phyloP scores from a whole-genome alignment of 2,797 vertebrate species.

The Myotis myotis region DNA sequence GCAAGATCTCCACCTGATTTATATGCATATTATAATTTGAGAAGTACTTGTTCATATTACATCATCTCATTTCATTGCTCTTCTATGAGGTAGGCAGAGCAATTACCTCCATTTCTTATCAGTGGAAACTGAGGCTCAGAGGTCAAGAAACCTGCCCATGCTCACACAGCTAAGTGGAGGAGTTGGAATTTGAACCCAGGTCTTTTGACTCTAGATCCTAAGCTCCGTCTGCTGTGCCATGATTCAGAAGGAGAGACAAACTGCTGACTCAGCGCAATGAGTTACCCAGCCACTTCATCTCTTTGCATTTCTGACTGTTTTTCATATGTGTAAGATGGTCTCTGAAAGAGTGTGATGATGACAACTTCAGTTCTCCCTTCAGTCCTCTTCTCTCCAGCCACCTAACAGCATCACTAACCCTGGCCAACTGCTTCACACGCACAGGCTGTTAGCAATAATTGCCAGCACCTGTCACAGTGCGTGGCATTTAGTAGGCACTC shows the following conservation, averaged over 20 bases:
- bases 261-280: background rate
- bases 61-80: background rate
- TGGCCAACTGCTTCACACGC: constrained; percentile 27
- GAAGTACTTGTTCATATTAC: background rate
- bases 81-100: background rate
- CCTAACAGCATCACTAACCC: background rate
- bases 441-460: constrained; percentile 54
- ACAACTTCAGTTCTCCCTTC: background rate
- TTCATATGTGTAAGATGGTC: background rate
- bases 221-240: background rate
- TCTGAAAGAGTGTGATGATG: background rate
- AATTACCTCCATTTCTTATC: background rate
- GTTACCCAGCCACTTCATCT: background rate
- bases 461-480: constrained; percentile 54
- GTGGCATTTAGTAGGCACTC: constrained; percentile 41
- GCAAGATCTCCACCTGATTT: background rate
- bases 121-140: background rate
- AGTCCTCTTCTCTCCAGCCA: background rate
- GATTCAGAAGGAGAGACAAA: constrained; percentile 1
- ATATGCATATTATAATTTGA: background rate
- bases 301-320: background rate
- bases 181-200: background rate
- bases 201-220: background rate
- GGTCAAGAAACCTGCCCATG: background rate
- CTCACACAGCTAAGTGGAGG: background rate